Evolutionary conservation across 1,140 invertebrate species (phyloP).

Genomic region (Caenorhabditis elegans): WBcel235 BX284602.5:4695501-4696000

Average conservation of each 20-base stretch:
- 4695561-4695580: slow-evolving; percentile 37
- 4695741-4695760: neutral
- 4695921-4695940: too few relatives aligned
- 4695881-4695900: too few relatives aligned
- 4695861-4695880: too few relatives aligned
- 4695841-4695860: too few relatives aligned
- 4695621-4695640: slow-evolving; percentile 46
- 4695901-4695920: too few relatives aligned
- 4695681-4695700: slow-evolving; percentile 45
- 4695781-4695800: too few relatives aligned
- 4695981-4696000: neutral
- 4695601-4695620: slow-evolving; percentile 11
- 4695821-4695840: too few relatives aligned
- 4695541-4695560: slow-evolving; percentile 23
- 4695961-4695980: too few relatives aligned
- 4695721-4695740: slow-evolving; percentile 46
- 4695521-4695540: slow-evolving; percentile 38
- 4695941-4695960: too few relatives aligned
- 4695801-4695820: neutral
- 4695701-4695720: slow-evolving; percentile 46
- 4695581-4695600: neutral
- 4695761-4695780: neutral
- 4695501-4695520: slow-evolving; percentile 31
- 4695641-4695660: slow-evolving; percentile 49
- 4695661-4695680: slow-evolving; percentile 47